A percentile compares a stretch with the other conserved stretches of the same genome.
Evolutionary conservation across 2,888 invertebrate genomes (phyloP).

Genomic region (Melanchra persicariae): DNA sequence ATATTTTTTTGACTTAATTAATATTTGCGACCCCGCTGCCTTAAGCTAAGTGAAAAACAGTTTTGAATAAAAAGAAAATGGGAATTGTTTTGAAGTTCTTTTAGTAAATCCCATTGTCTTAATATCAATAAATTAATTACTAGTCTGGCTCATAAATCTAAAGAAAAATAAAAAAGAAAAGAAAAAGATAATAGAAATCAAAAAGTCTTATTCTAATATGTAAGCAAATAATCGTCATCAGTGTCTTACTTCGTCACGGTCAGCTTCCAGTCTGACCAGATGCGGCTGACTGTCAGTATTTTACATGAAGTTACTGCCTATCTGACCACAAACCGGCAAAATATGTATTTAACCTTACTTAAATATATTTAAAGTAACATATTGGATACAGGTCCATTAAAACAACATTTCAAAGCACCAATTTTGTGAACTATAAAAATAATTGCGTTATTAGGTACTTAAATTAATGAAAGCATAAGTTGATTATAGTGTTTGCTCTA

Average conservation of each 20-base stretch:
- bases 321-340: background rate
- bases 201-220: no score
- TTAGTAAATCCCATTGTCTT: background rate
- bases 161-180: no score
- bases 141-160: no score
- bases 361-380: background rate
- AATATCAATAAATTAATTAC: background rate
- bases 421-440: constrained; percentile 22
- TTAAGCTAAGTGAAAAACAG: background rate
- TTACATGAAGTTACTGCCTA: background rate
- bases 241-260: no score
- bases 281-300: background rate
- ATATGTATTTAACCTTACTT: background rate
- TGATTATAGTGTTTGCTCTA: constrained; percentile 11
- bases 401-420: background rate
- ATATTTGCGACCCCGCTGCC: background rate
- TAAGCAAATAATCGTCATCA: no score
- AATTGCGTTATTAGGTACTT: constrained; percentile 10
- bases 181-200: no score
- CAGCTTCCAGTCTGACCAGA: background rate
- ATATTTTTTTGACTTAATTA: constrained; percentile 10
- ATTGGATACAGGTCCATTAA: background rate
- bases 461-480: constrained; percentile 19
- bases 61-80: background rate
- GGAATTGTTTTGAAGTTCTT: background rate